Base-by-base conservation (phyloP, 2,797 vertebrate genomes). In the Brachymystax lenok region DNA sequence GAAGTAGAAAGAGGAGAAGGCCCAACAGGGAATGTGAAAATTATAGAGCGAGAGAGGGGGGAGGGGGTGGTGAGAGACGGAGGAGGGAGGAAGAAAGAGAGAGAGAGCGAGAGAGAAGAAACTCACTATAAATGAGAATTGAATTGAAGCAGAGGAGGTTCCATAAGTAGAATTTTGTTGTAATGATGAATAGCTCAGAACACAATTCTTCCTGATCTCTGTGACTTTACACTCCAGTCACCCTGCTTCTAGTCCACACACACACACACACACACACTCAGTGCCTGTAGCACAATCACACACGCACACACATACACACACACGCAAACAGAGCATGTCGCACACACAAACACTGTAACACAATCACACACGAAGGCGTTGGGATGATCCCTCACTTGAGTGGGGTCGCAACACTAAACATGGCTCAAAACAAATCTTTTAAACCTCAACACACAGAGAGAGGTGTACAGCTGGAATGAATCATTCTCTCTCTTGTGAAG, bases 371-470 rank as follows among this genome's bases (percentile, higher is more conserved):
- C 46, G 81, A 66, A 75, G 75, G 78, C 67, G 76, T 83, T 79
- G 71, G 72, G 71, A 83, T 85, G 83, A 89, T 85, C 85, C 78
- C 77, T 80, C 61, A 83, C 76, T 86, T 63, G 21, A 80, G 69
- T 70, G 75, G 61, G 50, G 66, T 79, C 73, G 33, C 52, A 56
- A 76, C 75, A 7, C 56, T 84, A 80, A 79, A 87, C 81, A 30
- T 74, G 82, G 80, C 81, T 86, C 73, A 54, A 61, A 71, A 33
- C 79, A 87, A 87, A 87, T 90, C 81, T 85, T 82, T 87, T 88
- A 85, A 89, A 90, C 51, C 82, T 77, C 80, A 71, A 74, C 69
- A 71, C 33, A 76, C 40, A 71, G 16, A 54, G 12, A 3, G 71
- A 75, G 19, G 30, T 14, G 14, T 52, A 59, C 71, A 56, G 71